These are phyloP conservation scores for Diplosoma virens DNA, from an alignment of 23 tunicate genomes.

Conservation along the genomic window DNA sequence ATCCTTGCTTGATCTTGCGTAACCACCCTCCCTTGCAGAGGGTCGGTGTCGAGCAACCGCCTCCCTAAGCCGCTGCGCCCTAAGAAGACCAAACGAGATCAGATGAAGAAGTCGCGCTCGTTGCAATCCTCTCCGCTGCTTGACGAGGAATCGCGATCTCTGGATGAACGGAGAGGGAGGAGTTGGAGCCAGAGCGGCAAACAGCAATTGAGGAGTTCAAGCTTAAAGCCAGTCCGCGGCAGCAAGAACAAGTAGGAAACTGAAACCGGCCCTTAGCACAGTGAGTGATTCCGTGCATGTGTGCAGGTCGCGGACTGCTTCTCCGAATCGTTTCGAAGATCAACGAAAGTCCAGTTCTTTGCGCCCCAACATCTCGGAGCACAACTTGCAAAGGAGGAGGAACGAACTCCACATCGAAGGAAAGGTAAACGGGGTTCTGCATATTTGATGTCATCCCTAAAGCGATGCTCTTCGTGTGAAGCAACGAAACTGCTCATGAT, in stretches of 20 bases:
- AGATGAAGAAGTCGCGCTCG: slow-evolving; percentile 56
- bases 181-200: slow-evolving; percentile 20
- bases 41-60: slow-evolving; percentile 10
- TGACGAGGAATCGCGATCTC: slow-evolving; percentile 9
- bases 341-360: slow-evolving; percentile 21
- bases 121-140: slow-evolving; percentile 59
- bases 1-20: background rate
- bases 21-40: background rate
- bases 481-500: too few species aligned
- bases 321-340: slow-evolving; percentile 40
- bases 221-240: slow-evolving; percentile 42
- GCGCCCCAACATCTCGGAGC: slow-evolving; percentile 54
- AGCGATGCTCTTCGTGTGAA: too few species aligned
- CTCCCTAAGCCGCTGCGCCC: slow-evolving; percentile 56
- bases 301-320: slow-evolving; percentile 23
- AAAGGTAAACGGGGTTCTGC: slow-evolving; percentile 53
- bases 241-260: slow-evolving; percentile 8
- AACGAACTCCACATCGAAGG: slow-evolving; percentile 64
- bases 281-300: background rate
- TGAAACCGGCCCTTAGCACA: background rate
- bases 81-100: slow-evolving; percentile 56
- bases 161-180: slow-evolving; percentile 2
- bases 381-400: slow-evolving; percentile 31
- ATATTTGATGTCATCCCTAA: too few species aligned
- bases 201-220: slow-evolving; percentile 42